Conservation (phyloP, 2,797 vertebrate genomes). For the Dromococcyx pavoninus region DNA sequence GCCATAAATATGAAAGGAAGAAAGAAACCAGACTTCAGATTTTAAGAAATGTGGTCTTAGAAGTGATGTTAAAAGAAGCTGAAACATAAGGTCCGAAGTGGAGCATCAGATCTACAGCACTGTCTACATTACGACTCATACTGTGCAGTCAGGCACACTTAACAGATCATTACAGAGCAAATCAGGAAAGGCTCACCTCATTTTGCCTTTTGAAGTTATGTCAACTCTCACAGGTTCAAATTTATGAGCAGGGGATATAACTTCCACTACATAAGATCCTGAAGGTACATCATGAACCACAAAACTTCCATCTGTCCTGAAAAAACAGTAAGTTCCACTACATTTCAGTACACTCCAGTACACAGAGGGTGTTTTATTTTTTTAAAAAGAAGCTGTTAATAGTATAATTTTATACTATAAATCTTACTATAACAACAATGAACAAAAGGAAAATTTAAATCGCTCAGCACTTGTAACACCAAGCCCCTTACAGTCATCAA, state of each 20-base stretch:
- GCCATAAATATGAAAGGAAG: neutral
- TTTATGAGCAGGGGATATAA: slow-evolving; percentile 88
- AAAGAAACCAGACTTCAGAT: neutral
- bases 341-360: neutral
- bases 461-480: neutral
- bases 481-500: neutral
- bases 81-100: neutral
- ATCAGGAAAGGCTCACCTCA: slow-evolving; percentile 85
- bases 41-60: neutral
- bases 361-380: neutral
- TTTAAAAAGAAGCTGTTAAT: neutral
- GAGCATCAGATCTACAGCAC: neutral
- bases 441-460: neutral
- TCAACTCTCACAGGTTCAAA: slow-evolving; percentile 96
- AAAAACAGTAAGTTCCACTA: neutral
- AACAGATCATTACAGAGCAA: neutral
- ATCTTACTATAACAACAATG: neutral
- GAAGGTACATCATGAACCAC: slow-evolving; percentile 96
- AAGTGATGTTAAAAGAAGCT: neutral
- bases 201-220: slow-evolving; percentile 98
- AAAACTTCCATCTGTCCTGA: slow-evolving; percentile 96
- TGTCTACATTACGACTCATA: neutral
- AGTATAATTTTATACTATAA: neutral
- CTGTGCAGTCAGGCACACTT: neutral
- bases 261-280: slow-evolving; percentile 95